Evolutionary conservation across 2,113 vertebrate species (phyloP).

Genomic region (Leucosticte australis): DNA sequence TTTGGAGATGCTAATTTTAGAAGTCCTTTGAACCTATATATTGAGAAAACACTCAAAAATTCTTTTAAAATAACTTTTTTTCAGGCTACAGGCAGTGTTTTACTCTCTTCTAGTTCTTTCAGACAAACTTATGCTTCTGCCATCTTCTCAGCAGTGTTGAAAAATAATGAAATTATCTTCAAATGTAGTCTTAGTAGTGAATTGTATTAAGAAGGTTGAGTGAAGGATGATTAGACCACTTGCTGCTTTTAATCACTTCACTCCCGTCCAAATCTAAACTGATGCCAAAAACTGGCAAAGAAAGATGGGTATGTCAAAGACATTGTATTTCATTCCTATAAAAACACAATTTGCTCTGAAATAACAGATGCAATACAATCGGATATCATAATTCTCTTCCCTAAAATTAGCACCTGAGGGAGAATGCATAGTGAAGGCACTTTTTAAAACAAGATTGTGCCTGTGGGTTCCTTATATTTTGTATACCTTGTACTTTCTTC

Average conservation of each 20-base stretch:
- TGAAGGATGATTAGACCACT: neutral
- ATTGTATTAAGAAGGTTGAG: neutral
- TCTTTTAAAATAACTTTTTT: neutral
- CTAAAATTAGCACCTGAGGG: neutral
- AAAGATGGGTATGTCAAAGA: neutral
- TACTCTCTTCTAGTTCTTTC: neutral
- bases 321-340: neutral
- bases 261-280: neutral
- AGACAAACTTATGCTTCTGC: neutral
- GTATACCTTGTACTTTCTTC: neutral
- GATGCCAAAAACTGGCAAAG: neutral
- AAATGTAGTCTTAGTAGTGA: neutral
- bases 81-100: neutral
- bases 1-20: neutral
- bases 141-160: neutral
- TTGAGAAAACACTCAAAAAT: neutral
- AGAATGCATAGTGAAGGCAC: neutral
- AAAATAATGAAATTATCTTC: neutral
- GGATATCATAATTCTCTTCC: neutral
- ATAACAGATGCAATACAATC: neutral
- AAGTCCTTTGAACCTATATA: neutral
- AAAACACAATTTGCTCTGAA: neutral
- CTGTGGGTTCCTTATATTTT: neutral
- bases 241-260: neutral
- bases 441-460: neutral